Evolutionary conservation across 2,797 vertebrate species (phyloP).

Genomic region (Martes flavigula): DNA sequence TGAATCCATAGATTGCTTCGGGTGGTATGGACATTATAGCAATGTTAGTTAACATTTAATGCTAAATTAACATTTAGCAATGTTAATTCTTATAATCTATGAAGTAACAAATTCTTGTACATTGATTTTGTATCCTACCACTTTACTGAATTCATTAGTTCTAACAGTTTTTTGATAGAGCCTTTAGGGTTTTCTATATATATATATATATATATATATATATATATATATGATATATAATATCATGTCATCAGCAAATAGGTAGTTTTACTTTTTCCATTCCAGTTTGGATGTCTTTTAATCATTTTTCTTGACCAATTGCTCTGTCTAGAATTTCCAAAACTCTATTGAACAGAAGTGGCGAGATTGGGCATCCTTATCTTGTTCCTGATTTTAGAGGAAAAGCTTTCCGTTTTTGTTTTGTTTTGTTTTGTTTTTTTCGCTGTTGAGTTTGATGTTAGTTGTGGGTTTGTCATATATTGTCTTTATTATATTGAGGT

Average conservation of each 20-base stretch:
- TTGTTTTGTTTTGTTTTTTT: too few relatives aligned
- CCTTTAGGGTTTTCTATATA: neutral
- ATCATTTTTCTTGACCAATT: neutral
- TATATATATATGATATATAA: neutral
- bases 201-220: neutral
- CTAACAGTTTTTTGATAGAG: neutral
- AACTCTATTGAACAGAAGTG: neutral
- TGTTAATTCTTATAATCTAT: neutral
- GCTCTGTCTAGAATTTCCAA: neutral
- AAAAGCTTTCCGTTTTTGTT: neutral
- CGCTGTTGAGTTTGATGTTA: neutral
- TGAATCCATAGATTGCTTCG: neutral
- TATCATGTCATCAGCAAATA: neutral
- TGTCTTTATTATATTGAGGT: neutral
- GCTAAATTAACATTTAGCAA: neutral
- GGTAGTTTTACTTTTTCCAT: neutral
- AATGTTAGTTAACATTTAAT: neutral
- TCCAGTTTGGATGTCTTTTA: neutral
- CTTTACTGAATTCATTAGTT: neutral
- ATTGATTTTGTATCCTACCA: neutral
- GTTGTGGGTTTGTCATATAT: neutral
- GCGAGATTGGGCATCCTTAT: neutral
- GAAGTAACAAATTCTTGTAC: neutral
- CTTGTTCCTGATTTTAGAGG: neutral
- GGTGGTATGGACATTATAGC: neutral